A percentile compares a stretch with the other conserved stretches of the same genome.
Evolutionary conservation across 1,140 invertebrate species (phyloP).

Genomic region (Tribolium madens): DNA sequence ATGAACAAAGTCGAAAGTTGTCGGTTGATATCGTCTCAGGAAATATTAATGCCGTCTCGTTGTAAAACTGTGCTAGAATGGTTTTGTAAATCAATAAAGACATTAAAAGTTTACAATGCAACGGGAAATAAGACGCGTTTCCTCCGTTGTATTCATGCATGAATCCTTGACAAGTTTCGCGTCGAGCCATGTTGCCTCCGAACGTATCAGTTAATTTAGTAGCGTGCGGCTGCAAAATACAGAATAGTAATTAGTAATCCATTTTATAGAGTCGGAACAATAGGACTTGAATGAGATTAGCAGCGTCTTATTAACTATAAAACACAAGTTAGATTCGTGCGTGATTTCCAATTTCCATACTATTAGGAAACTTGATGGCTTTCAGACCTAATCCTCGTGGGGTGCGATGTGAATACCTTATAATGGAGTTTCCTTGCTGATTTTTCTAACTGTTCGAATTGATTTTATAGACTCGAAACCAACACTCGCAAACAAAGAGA

Average conservation of each 20-base stretch:
- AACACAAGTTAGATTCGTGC: slow-evolving; percentile 61
- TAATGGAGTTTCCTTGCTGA: slow-evolving; percentile 34
- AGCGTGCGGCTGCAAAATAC: slow-evolving; percentile 46
- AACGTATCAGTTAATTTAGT: slow-evolving; percentile 45
- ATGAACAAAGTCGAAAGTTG: no score
- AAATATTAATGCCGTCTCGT: background rate
- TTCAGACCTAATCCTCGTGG: slow-evolving; percentile 47
- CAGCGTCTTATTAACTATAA: slow-evolving; percentile 63
- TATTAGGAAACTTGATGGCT: slow-evolving; percentile 63
- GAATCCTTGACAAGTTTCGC: slow-evolving; percentile 34
- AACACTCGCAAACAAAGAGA: background rate
- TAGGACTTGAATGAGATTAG: slow-evolving; percentile 59
- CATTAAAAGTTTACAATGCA: slow-evolving; percentile 24
- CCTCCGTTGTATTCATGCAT: slow-evolving; percentile 38
- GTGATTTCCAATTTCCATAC: slow-evolving; percentile 65
- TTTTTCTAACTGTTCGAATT: slow-evolving; percentile 25
- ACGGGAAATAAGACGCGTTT: slow-evolving; percentile 16
- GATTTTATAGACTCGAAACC: background rate
- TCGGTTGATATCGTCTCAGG: no score
- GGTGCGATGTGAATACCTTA: slow-evolving; percentile 32
- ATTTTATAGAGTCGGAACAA: slow-evolving; percentile 54
- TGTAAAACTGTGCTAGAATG: background rate
- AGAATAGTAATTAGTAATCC: slow-evolving; percentile 55
- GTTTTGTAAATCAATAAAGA: slow-evolving; percentile 23
- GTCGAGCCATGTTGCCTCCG: background rate